phyloP scores from a whole-genome alignment of 1,140 invertebrate genomes.

The Camponotus floridanus region DNA sequence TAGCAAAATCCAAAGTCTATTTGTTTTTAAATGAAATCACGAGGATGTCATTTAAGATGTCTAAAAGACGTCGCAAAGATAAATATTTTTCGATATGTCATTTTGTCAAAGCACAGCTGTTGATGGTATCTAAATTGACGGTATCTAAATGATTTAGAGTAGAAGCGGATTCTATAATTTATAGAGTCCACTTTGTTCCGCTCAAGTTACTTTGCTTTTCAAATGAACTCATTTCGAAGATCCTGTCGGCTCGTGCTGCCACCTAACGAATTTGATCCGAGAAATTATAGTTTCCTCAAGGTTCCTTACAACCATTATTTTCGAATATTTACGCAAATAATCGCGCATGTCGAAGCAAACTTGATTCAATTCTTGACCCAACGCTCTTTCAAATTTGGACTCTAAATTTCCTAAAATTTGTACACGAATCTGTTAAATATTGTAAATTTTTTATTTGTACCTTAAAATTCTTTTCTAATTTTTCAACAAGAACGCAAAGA shows the following conservation, averaged over 20 bases:
- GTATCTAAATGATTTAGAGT: not conserved
- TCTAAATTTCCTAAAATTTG: not conserved
- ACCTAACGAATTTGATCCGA: slow-evolving; percentile 58
- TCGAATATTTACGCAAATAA: slow-evolving; percentile 9
- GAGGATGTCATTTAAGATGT: not conserved
- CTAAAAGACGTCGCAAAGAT: not conserved
- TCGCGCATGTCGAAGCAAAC: not conserved
- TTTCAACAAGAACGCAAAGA: not conserved
- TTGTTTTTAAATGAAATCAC: not conserved
- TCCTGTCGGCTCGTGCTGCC: slow-evolving; percentile 55
- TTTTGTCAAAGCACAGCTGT: not conserved
- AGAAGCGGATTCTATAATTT: not conserved
- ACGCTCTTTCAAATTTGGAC: not conserved
- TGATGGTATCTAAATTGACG: not conserved
- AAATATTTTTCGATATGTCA: not conserved
- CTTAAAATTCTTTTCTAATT: not conserved
- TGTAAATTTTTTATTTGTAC: no score
- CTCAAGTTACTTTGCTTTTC: not conserved
- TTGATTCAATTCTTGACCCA: not conserved
- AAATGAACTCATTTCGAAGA: not conserved
- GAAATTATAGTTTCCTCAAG: slow-evolving; percentile 48
- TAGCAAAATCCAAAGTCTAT: not conserved
- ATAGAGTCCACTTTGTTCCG: not conserved
- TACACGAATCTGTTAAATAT: not conserved
- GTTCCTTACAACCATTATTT: slow-evolving; percentile 15